Base-by-base conservation (phyloP, 2,113 vertebrate species). In the Nannobrachium achirus region DNA sequence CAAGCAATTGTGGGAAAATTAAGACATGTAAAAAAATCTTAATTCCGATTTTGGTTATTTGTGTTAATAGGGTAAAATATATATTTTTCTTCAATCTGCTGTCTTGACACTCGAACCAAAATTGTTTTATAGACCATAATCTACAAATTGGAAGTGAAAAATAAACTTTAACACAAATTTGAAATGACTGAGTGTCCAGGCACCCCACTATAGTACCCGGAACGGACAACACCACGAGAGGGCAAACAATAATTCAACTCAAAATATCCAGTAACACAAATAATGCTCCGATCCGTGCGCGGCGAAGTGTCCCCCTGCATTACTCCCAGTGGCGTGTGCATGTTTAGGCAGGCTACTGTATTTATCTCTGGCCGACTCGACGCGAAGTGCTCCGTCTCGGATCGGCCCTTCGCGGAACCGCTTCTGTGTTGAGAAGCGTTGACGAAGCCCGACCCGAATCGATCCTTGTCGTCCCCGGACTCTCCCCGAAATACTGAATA, bases 321-420 rank as follows among this genome's bases (percentile, higher is more conserved):
- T 68, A 60, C 85, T 74, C 79, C 79, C 77, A 74, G 70, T 73
- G 88, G 73, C n/a, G n/a, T 76, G 71, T 73, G 66, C 85, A 72
- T 80, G 89, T 80, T 81, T 79, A 87, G 85, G 84, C 87, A 71
- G 78, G 83, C 88, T 81, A n/a, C 68, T 76, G 78, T 73, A 79
- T 89, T 78, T 86, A 84, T 84, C 86, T 80, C 83, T 78, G 71
- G 84, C 73, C 77, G 86, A 78, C 77, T n/a, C 81, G 71, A 72
- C 15, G 76, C 10, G 64, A 66, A 86, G 84, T 84, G 79, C 76
- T 78, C 89, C 80, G 45, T 60, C 81, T 75, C 52, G 42, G 58
- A 66, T 88, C 86, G 90, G 84, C 86, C 90, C 87, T 73, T 70
- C 44, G 55, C 56, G 79, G 75, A 84, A 69, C 72, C 83, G 75